Evolutionary conservation across 2,797 vertebrate species (phyloP), one percentile per base, ranked within the genome.

Genomic region (Cyclopterus lumpus): DNA sequence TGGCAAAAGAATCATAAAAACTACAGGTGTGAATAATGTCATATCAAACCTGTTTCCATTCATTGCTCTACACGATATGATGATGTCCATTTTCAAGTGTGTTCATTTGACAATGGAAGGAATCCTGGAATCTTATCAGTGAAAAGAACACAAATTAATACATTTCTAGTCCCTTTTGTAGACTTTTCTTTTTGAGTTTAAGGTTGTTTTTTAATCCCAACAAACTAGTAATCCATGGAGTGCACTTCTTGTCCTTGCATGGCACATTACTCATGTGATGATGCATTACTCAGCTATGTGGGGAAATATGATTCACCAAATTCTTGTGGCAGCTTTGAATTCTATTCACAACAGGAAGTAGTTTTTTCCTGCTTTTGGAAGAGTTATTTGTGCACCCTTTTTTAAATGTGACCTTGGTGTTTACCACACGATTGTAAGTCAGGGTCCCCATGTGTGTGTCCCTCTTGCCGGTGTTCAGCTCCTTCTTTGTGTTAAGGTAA

Each of bases 301-400:
- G 3, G 44, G 38, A 64, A 65, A 62, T 48, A 44, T 82, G 49
- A 82, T 44, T 87, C 74, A 75, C 49, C 7, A 2, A 46, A 55
- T 38, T n/a, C 62, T 66, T 49, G 65, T 77, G 57, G 24, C 16
- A 2, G 42, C 4, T 62, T 80, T n/a, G 14, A 3, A 3, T 71
- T 58, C 51, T 5, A n/a, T 36, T 64, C 44, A 71, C 16, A 11
- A 32, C 26, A 14, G 4, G 49, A 40, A 36, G 30, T 67, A 36
- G 8, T 0, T 28, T 1, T 59, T 30, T 34, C 0, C 24, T 30
- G 6, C 6, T 20, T 16, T 5, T 38, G 26, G 24, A 3, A 16
- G 24, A 46, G 24, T 24, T 61, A 8, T 46, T 64, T 42, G 63
- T 60, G 7, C 20, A 48, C 3, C 7, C 14, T 49, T 54, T 54